Evolutionary conservation across 2,113 vertebrate species (phyloP), one percentile per base, ranked within the genome.

Genomic region (Lagopus leucura): DNA sequence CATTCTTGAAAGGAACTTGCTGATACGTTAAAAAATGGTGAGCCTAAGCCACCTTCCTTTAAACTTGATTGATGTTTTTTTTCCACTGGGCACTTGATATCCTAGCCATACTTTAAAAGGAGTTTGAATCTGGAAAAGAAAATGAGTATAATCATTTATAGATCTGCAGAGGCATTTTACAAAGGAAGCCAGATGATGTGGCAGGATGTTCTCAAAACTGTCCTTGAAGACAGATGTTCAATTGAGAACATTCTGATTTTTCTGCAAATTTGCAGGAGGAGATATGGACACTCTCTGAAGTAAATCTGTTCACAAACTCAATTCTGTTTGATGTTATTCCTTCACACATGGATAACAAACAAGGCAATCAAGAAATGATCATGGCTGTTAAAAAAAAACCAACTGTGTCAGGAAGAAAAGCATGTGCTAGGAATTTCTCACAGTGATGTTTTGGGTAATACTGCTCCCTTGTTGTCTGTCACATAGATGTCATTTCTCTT

Each of bases 1-100:
- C 43, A 76, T 93, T 93, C 85, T 80, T 83, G 67, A 54, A 94
- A 96, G 88, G 81, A 96, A 94, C 95, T 76, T 86, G 66, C 90
- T 96, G 95, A 94, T 70, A 45, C 86, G 58, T 63, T 58, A 87
- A 84, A 43, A 89, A 78, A 85, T 19, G 64, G 83, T 32, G 60
- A 86, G 75, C 30, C 40, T 76, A 61, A 79, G 43, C 32, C 89
- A 70, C 77, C 65, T 70, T 89, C 20, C 75, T 82, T 64, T 80
- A 67, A 95, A 75, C 55, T 92, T 2, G 3, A 79, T 93, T 58
- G 63, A 81, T 32, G 22, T 90, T 90, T 45, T 42, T 55, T 75
- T 75, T 76, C 36, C 63, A 76, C 52, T 65, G 78, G 63, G 63
- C 36, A 63, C 52, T 93, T 64, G 50, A 43, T 88, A 65, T 75